Conservation (phyloP, 2,113 vertebrate species). For the Parotia lawesii region DNA sequence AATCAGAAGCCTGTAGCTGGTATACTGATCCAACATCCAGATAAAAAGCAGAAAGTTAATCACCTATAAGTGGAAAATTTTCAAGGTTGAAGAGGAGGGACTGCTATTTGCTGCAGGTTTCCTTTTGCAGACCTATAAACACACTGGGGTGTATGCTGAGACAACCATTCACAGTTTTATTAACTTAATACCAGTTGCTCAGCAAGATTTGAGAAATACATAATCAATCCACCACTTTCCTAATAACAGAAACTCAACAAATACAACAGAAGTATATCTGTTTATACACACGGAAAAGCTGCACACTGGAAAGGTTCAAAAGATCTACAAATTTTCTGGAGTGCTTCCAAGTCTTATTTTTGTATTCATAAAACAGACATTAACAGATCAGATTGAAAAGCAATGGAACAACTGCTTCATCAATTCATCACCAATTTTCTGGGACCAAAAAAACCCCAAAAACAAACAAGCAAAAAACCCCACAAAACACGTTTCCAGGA, state of each 20-base stretch:
- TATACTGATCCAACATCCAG: not conserved
- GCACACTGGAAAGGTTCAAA: not conserved
- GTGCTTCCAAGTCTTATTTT: not conserved
- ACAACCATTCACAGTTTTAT: not conserved
- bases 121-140: not conserved
- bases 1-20: not conserved
- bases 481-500: not conserved
- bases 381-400: not conserved
- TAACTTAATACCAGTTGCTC: not conserved
- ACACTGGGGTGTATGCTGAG: not conserved
- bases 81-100: not conserved
- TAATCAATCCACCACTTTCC: not conserved
- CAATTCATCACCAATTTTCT: not conserved
- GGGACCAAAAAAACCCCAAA: not conserved
- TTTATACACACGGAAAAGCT: not conserved
- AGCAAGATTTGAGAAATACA: not conserved
- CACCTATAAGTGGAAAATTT: constrained; percentile 20
- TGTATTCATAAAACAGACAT: not conserved
- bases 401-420: not conserved
- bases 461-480: not conserved
- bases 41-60: constrained; percentile 16
- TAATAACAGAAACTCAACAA: not conserved
- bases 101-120: not conserved
- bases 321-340: not conserved
- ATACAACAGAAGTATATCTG: not conserved